phyloP scores from a whole-genome alignment of 2,797 vertebrate genomes.

The Benthosema pterotum region DNA sequence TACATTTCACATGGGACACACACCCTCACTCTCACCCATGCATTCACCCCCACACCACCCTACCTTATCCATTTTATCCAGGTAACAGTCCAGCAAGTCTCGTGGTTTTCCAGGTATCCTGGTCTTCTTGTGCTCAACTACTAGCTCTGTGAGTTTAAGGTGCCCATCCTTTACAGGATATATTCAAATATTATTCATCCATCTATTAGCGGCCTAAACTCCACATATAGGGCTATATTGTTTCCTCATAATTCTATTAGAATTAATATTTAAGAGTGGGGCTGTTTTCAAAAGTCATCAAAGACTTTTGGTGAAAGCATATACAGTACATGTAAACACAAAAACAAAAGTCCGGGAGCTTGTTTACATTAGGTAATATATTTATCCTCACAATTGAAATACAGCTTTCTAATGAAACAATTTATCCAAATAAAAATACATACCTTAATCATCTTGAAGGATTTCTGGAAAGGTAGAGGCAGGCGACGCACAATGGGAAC shows the following conservation, averaged over 20 bases:
- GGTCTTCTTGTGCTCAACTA: constrained; percentile 44
- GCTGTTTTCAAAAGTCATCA: background rate
- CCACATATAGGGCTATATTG: background rate
- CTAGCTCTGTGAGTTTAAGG: constrained; percentile 2
- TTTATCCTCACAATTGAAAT: too few relatives aligned
- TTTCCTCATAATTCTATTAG: background rate
- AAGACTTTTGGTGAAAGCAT: background rate
- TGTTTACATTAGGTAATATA: too few relatives aligned
- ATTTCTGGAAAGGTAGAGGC: constrained; percentile 67
- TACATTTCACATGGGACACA: too few relatives aligned
- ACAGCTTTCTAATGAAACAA: too few relatives aligned
- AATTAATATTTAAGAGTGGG: background rate
- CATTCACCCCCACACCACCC: background rate
- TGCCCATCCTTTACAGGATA: too few relatives aligned
- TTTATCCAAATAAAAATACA: background rate
- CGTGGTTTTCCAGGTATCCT: constrained; percentile 48
- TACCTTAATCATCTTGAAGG: constrained; percentile 49
- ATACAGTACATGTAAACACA: too few relatives aligned
- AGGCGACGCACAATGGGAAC: constrained; percentile 60
- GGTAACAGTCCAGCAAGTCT: constrained; percentile 63
- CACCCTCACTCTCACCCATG: too few relatives aligned
- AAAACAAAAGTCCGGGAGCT: too few relatives aligned
- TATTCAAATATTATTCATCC: too few relatives aligned
- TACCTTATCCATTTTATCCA: constrained; percentile 66
- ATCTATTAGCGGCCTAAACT: too few relatives aligned